Evolutionary conservation across 2,113 vertebrate genomes (phyloP), one percentile per base, ranked within the genome.

Genomic region (Pseudorasbora parva): DNA sequence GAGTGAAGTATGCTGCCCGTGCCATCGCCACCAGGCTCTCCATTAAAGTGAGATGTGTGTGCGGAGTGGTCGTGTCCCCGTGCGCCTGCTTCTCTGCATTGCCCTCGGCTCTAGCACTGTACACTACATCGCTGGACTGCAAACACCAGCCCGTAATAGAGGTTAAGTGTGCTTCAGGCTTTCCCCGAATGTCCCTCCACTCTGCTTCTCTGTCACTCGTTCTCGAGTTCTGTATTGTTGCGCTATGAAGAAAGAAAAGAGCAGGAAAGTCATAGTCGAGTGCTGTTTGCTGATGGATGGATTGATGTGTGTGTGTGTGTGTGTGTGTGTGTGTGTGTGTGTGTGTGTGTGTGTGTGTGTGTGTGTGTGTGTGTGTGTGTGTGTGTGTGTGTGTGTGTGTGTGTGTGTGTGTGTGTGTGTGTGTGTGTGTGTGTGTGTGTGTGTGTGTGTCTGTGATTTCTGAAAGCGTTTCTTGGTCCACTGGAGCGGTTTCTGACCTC

Each of bases 141-240:
- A 73, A 21, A 60, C 56, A 49, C 43, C 51, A 51, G n/a, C 57
- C 19, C 21, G 15, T 64, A 73, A 64, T 64, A 69, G 77, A 85
- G 77, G 83, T 73, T 79, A 85, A 81, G 77, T 64, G 68, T 62
- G 77, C 68, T 73, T 72, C 25, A 85, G 68, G 68, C 83, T 62
- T 43, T 84, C 74, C 74, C 74, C 33, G 2, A 59, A 56, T 45
- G 68, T 85, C 60, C 73, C 41, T 74, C 45, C 30, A 51, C 11
- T 81, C 82, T 45, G 37, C 37, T 71, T 84, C 69, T 23, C 12
- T 85, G 74, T 73, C 37, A 27, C 30, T 80, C 57, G 74, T 59
- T 79, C 68, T 54, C 25, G 43, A 73, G 23, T 82, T 33, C 15
- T 25, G 37, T 68, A 62, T 17, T 56, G 33, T 75, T 74, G 25